These are phyloP conservation scores for Virgularia gustaviana DNA, from an alignment of 92 coral and sea anemone species.

Conservation along the genomic window DNA sequence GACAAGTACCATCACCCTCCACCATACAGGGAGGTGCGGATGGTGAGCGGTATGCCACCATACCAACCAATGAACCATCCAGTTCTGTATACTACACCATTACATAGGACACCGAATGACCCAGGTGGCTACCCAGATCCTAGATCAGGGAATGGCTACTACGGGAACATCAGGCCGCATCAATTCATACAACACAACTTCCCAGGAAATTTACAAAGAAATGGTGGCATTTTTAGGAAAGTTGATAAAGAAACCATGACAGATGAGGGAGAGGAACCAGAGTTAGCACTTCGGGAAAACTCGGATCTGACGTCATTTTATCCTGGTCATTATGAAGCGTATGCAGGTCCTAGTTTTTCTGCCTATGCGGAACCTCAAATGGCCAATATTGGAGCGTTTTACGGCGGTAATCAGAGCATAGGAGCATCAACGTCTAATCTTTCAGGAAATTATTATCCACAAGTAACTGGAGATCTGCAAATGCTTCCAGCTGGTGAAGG, in stretches of 20 bases:
- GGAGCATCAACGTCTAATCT: slow-evolving; percentile 3
- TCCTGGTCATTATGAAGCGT: slow-evolving; percentile 21
- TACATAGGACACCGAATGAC: slow-evolving; percentile 3
- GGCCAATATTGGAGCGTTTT: slow-evolving; percentile 1
- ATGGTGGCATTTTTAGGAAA: slow-evolving; percentile 8
- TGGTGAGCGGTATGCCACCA: slow-evolving; percentile 16
- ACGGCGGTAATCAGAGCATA: background rate
- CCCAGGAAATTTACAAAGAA: slow-evolving; percentile 1
- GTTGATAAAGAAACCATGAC: slow-evolving; percentile 38
- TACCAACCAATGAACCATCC: slow-evolving; percentile 2
- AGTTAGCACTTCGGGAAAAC: slow-evolving; percentile 5
- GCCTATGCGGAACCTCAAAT: slow-evolving; percentile 14
- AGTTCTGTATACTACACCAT: slow-evolving; percentile 26
- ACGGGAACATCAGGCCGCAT: background rate
- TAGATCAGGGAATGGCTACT: background rate
- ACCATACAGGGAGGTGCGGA: slow-evolving; percentile 77
- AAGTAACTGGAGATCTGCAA: slow-evolving; percentile 22
- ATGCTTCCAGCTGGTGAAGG: slow-evolving; percentile 6
- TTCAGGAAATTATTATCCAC: slow-evolving; percentile 1
- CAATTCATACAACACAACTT: slow-evolving; percentile 12
- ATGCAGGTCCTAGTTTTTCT: slow-evolving; percentile 21
- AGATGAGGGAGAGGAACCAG: slow-evolving; percentile 22
- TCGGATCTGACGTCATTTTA: slow-evolving; percentile 8
- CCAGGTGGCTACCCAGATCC: slow-evolving; percentile 22
- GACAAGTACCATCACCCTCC: slow-evolving; percentile 86